These are phyloP conservation scores for Lepas anatifera DNA, from an alignment of 2,888 invertebrate species.

Conservation along the genomic window DNA sequence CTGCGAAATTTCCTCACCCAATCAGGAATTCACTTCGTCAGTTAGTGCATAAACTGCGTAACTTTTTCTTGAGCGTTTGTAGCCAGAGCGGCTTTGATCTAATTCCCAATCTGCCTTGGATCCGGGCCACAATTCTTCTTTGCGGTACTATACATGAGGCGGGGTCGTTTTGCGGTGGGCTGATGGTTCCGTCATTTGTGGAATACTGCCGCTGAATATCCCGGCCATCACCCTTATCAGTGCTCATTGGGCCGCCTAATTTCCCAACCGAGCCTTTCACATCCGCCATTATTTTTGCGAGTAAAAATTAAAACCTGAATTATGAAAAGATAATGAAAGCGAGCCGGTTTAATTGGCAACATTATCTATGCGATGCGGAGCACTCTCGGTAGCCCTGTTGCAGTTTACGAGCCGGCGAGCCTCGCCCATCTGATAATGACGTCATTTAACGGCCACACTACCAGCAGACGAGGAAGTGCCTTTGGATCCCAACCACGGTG, in stretches of 20 bases:
- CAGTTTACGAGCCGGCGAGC: neutral
- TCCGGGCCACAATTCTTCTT: no score
- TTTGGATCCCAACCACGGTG: no score
- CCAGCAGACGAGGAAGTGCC: no score
- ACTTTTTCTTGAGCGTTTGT: no score
- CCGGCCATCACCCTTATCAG: neutral
- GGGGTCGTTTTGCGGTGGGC: no score
- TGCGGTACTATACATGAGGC: no score
- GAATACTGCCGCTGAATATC: neutral
- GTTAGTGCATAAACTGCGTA: no score
- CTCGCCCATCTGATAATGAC: neutral
- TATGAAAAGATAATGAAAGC: neutral
- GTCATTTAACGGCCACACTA: no score
- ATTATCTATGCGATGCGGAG: neutral
- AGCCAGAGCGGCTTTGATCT: no score
- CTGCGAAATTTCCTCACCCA: no score
- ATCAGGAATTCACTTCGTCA: no score
- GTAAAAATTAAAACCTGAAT: slow-evolving; percentile 5
- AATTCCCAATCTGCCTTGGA: no score
- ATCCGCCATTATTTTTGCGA: slow-evolving; percentile 4
- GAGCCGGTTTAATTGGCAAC: neutral
- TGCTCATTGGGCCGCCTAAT: neutral
- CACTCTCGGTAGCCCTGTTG: neutral
- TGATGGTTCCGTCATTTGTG: neutral
- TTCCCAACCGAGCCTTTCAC: slow-evolving; percentile 4